Evolutionary conservation across 2,888 invertebrate species (phyloP), one percentile per base, ranked within the genome.

Genomic region (Drosophila paracracens): DNA sequence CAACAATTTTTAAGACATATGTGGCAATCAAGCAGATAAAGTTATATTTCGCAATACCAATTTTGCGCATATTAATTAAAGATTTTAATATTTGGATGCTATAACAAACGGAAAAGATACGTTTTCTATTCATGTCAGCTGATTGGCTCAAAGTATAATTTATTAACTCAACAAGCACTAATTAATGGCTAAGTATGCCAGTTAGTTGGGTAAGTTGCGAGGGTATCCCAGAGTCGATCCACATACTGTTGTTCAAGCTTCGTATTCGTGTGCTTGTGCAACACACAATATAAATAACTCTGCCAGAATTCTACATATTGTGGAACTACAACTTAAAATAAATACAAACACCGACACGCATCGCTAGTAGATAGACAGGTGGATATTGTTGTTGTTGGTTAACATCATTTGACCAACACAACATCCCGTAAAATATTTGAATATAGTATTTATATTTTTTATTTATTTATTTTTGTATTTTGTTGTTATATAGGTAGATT

Each of bases 361-460:
- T 36, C 31, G 27, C 43, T 18, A 16, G 43, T 13, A 53, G 53
- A 67, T 62, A 62, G 61, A 81, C 68, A 81, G 77, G 43, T 65
- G 79, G 33, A 58, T 65, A 46, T 46, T 46, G 60, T 68, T 65
- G 69, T 43, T 82, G 64, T 51, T 78, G 76, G 53, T 72, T 59
- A 63, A 76, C 86, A 80, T 76, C 78, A 82, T 82, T 90, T 88
- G 90, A 88, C 90, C 90, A 85, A 79, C 77, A 87, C 66, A 79
- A 83, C 81, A 74, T 59, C 70, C 69, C 69, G 76, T 61, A 82
- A 82, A 88, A 77, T 85, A 90, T 90, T 85, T 90, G 70, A 66
- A 51, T 71, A 78, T 64, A 54, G 67, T 59, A 31, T 67, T 46
- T 43, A 5, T n/a, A n/a, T 27, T 27, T 58, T 18, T 18, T 18